phyloP scores from a whole-genome alignment of 2,113 vertebrate species.

The Microcebus ravelobensis region DNA sequence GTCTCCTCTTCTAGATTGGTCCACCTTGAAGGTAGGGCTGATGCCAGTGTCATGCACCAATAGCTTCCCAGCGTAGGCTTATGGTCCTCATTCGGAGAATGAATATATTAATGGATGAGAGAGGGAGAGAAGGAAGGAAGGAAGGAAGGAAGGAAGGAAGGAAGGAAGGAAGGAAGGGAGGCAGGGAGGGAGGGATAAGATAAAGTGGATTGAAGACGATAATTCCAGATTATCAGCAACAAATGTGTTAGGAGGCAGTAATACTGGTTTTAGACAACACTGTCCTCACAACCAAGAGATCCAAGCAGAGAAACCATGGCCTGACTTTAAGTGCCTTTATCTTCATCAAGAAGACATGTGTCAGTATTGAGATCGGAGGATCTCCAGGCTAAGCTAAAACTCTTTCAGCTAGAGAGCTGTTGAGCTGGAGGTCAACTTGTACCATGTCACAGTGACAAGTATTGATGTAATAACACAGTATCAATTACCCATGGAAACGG shows the following conservation, averaged over 20 bases:
- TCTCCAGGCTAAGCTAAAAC: background rate
- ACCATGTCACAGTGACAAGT: conserved; percentile 4
- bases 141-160: too few relatives aligned
- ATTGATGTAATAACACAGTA: background rate
- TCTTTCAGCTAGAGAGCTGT: background rate
- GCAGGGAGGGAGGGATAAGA: too few relatives aligned
- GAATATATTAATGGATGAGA: background rate
- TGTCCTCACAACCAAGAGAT: background rate
- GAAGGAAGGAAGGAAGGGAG: too few relatives aligned
- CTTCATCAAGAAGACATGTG: background rate
- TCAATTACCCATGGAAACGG: background rate
- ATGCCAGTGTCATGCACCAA: background rate
- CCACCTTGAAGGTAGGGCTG: background rate
- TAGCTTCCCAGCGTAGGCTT: too few relatives aligned
- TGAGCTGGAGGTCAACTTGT: background rate
- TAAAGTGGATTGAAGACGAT: background rate
- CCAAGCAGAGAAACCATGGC: background rate
- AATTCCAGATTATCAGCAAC: background rate
- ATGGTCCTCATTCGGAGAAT: background rate
- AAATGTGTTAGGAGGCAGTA: background rate
- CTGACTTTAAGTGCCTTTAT: background rate
- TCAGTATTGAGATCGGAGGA: background rate
- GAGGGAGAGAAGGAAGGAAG: background rate
- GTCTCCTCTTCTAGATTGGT: background rate
- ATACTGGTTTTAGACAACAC: background rate